A percentile compares a stretch with the other conserved stretches of the same genome.
These are phyloP conservation scores for Acyrthosiphon pisum DNA, from an alignment of 1,140 invertebrate genomes.

Conservation along the genomic window DNA sequence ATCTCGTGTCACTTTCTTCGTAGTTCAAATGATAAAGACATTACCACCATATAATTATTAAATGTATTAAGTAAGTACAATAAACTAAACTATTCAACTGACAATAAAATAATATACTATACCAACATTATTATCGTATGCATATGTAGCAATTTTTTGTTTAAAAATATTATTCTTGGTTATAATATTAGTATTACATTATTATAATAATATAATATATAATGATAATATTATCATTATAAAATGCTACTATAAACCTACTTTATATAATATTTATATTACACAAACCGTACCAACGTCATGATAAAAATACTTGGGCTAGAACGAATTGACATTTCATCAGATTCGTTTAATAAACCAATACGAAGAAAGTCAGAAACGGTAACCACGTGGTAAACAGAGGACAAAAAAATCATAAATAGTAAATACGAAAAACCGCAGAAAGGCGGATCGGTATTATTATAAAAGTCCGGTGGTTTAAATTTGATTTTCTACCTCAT, in stretches of 20 bases:
- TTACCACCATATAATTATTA: background rate
- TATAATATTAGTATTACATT: too few relatives aligned
- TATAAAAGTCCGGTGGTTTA: slow-evolving; percentile 13
- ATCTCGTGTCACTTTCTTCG: background rate
- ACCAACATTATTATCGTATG: background rate
- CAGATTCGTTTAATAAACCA: background rate
- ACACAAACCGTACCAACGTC: background rate
- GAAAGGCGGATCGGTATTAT: background rate
- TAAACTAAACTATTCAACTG: background rate
- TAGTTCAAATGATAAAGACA: background rate
- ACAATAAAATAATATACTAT: background rate
- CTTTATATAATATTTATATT: too few relatives aligned
- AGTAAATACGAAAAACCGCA: background rate
- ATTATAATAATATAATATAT: too few relatives aligned
- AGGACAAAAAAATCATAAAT: background rate
- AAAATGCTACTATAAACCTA: too few relatives aligned
- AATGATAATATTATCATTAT: too few relatives aligned
- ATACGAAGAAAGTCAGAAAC: background rate
- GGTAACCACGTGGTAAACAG: background rate
- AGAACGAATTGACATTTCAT: background rate
- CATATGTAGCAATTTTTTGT: too few relatives aligned
- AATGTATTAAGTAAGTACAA: background rate
- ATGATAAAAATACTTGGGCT: background rate
- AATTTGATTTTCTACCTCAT: slow-evolving; percentile 48
- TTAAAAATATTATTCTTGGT: too few relatives aligned